Percentiles rank a stretch among this genome's conserved stretches.
phyloP scores from a whole-genome alignment of 2,113 vertebrate species.

The Phycodurus eques region DNA sequence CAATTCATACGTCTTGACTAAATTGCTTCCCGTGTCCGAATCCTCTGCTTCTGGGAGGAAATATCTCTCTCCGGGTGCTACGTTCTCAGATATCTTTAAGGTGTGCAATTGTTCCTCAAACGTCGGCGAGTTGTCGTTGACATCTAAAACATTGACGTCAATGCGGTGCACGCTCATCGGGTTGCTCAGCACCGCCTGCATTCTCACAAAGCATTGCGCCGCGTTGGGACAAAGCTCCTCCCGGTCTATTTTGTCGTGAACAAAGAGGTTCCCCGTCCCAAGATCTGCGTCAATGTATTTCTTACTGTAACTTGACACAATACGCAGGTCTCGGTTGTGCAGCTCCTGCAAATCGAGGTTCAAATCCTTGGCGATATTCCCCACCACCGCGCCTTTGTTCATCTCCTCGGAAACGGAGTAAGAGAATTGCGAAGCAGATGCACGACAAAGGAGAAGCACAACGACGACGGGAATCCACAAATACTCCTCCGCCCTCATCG shows the following conservation, averaged over 20 bases:
- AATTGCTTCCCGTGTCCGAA: slow-evolving; percentile 62
- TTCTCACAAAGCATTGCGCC: slow-evolving; percentile 59
- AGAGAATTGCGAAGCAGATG: slow-evolving; percentile 46
- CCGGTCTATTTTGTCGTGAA: slow-evolving; percentile 74
- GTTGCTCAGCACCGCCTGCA: slow-evolving; percentile 72
- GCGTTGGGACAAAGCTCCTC: slow-evolving; percentile 67
- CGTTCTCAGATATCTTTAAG: slow-evolving; percentile 60
- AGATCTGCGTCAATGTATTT: slow-evolving; percentile 68
- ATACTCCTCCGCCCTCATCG: slow-evolving; percentile 21
- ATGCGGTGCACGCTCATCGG: slow-evolving; percentile 69
- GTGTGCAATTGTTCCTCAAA: slow-evolving; percentile 59
- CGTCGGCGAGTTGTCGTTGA: slow-evolving; percentile 74
- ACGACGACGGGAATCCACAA: slow-evolving; percentile 33
- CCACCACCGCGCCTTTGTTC: slow-evolving; percentile 62
- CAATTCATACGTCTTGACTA: slow-evolving; percentile 29
- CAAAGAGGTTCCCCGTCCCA: slow-evolving; percentile 69
- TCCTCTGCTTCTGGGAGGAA: slow-evolving; percentile 45
- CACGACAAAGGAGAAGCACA: slow-evolving; percentile 39
- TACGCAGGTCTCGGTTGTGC: slow-evolving; percentile 58
- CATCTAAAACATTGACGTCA: slow-evolving; percentile 69
- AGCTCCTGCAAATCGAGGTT: slow-evolving; percentile 53
- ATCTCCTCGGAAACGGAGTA: slow-evolving; percentile 64
- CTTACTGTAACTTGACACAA: slow-evolving; percentile 68
- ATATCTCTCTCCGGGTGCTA: slow-evolving; percentile 48
- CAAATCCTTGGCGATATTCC: slow-evolving; percentile 68